These are phyloP conservation scores for Choloepus didactylus DNA, from an alignment of 2,797 vertebrate species.

Conservation along the genomic window DNA sequence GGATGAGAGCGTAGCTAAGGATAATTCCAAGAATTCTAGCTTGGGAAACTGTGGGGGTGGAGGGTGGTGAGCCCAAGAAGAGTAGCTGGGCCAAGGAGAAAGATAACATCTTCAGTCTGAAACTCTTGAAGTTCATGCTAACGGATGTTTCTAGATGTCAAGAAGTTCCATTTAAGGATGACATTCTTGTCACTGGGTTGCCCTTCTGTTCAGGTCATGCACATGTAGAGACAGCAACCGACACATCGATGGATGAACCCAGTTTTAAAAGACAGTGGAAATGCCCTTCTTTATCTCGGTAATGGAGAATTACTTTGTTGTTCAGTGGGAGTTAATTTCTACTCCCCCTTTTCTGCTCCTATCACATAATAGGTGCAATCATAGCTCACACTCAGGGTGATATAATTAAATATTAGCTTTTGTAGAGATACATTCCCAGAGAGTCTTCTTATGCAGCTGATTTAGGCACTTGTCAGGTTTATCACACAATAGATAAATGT, in stretches of 20 bases:
- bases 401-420: constrained; percentile 87
- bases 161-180: constrained; percentile 52
- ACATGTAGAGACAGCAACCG: neutral
- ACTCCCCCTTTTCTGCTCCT: constrained; percentile 75
- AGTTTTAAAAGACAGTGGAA: constrained; percentile 52
- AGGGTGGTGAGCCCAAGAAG: neutral
- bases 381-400: constrained; percentile 83
- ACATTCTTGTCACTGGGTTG: constrained; percentile 44
- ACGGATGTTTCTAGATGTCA: constrained; percentile 26
- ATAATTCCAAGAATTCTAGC: neutral
- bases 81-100: neutral
- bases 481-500: constrained; percentile 85
- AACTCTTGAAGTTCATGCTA: neutral
- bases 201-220: constrained; percentile 64
- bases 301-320: constrained; percentile 81
- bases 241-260: constrained; percentile 48
- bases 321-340: constrained; percentile 84
- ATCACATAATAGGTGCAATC: constrained; percentile 83
- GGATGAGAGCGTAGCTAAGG: neutral
- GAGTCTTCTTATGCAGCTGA: constrained; percentile 82
- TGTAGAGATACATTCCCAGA: constrained; percentile 80
- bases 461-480: constrained; percentile 87
- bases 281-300: constrained; percentile 68
- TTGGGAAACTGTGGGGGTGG: neutral
- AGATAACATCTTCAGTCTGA: neutral